Base-by-base conservation (phyloP, 2,888 invertebrate species). In the Tinea semifulvella region DNA sequence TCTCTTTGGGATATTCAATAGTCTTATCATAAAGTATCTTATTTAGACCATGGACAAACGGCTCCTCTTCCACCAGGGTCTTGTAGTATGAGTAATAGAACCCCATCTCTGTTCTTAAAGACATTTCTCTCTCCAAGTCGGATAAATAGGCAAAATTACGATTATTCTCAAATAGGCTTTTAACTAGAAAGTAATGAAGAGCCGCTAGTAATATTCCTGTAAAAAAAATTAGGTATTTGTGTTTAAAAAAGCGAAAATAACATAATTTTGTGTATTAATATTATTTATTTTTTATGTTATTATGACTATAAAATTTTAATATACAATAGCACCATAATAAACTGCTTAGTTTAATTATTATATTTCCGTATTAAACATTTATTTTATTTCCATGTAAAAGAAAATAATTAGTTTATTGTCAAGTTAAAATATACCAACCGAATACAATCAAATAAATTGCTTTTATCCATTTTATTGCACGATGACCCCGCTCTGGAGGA, bases 1-100 rank as follows among this genome's bases (percentile, higher is more conserved):
- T 89, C 43, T 88, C 87, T 44, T 86, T 84, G 0, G 94, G 94
- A 64, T 88, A 90, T 62, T 96, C 93, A 0, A 94, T 92, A 16
- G 88, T 68, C 53, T 89, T 88, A 57, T 94, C 91, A 49, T 87
- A 83, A 63, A 87, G 85, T 1, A 90, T 58, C 50, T 83, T 82
- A 1, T 84, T 61, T 40, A 92, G 72, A 0, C 91, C 92, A 1
- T 57, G 84, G 62, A 56, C 68, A 52, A 65, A 90, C 70, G 55
- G 86, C 65, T 13, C 83, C 72, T 48, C 92, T 82, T 89, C 87
- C 1, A 89, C 86, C 39, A 96, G 74, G 0, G 88, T 89, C 61
- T 96, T 96, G 68, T 89, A 95, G 65, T 92, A 96, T 0, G 91
- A 92, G 64, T 91, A 96, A 62, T 95, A 95, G 56, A 95, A 85